These are phyloP conservation scores for Leucophora obtusa DNA, from an alignment of 2,888 invertebrate genomes.

Conservation along the genomic window DNA sequence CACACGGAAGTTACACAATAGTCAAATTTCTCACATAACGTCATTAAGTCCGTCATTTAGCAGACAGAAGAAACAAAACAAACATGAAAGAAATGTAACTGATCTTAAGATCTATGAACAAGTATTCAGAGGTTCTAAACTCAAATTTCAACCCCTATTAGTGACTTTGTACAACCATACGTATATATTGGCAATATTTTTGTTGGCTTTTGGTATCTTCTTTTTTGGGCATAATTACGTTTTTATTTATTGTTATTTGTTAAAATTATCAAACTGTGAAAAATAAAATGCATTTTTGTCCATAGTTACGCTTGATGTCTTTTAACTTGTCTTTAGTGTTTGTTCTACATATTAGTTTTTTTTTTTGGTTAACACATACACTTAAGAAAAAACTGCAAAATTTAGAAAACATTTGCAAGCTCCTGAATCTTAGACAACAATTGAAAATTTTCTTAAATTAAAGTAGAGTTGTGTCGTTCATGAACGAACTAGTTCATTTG, in stretches of 20 bases:
- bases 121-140: neutral
- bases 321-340: slow-evolving; percentile 22
- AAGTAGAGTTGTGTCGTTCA: too few relatives aligned
- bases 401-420: too few relatives aligned
- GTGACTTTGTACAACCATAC: too few relatives aligned
- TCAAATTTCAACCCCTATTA: slow-evolving; percentile 30
- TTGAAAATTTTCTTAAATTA: too few relatives aligned
- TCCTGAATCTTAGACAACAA: too few relatives aligned
- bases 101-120: slow-evolving; percentile 14
- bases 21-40: slow-evolving; percentile 21
- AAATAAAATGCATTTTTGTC: slow-evolving; percentile 12
- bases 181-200: neutral
- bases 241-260: neutral
- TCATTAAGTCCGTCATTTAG: neutral
- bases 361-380: too few relatives aligned
- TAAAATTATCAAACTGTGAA: slow-evolving; percentile 38
- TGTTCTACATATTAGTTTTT: neutral
- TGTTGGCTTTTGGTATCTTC: neutral
- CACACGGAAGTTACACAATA: slow-evolving; percentile 60
- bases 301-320: slow-evolving; percentile 41
- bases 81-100: slow-evolving; percentile 21
- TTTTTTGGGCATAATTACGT: too few relatives aligned
- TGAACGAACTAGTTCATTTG: too few relatives aligned
- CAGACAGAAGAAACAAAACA: neutral
- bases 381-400: too few relatives aligned